A percentile compares a stretch with the other conserved stretches of the same genome.
Evolutionary conservation across 2,797 vertebrate genomes (phyloP).

Genomic region (Cynopterus sphinx): DNA sequence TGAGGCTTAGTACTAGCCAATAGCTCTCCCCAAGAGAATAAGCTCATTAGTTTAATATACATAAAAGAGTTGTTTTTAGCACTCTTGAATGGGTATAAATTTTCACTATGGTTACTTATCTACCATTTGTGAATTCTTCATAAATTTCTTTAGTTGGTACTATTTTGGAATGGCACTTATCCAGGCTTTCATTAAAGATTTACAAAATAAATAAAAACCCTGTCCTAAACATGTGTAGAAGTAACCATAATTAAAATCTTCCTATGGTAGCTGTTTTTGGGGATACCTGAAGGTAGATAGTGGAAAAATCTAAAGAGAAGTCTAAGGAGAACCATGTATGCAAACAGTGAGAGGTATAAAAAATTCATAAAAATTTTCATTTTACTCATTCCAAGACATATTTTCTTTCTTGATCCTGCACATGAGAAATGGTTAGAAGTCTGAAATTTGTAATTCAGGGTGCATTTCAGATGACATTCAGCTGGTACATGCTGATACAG

Average conservation of each 20-base stretch:
- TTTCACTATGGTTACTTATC: conserved; percentile 18
- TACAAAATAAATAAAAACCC: background rate
- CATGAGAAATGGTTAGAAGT: background rate
- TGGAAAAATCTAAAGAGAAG: background rate
- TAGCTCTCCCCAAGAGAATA: background rate
- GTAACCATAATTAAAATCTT: background rate
- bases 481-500: background rate
- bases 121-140: background rate
- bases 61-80: background rate
- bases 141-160: background rate
- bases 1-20: background rate
- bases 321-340: background rate
- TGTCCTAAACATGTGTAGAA: background rate
- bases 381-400: background rate
- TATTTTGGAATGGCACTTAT: background rate
- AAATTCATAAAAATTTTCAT: background rate
- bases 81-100: background rate
- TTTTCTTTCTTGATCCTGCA: background rate
- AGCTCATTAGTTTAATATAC: background rate
- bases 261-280: background rate
- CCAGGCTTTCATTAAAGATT: background rate
- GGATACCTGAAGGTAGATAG: background rate
- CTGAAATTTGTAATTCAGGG: background rate
- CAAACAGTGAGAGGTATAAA: background rate
- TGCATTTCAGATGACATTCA: background rate